Evolutionary conservation across 2,113 vertebrate genomes (phyloP).

Genomic region (Hippocampus guttulatus): DNA sequence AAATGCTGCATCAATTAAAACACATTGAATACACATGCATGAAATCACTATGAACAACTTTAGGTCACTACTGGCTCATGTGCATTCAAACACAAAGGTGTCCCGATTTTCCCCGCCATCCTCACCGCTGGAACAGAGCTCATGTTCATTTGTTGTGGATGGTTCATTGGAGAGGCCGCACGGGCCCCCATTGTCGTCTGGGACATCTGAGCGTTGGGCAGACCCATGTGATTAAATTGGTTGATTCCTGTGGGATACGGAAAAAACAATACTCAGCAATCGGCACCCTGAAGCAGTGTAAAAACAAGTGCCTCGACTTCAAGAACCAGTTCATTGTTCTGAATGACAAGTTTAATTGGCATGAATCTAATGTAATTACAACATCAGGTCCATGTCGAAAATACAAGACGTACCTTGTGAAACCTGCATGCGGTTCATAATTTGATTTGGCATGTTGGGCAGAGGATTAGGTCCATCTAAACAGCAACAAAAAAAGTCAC

Average conservation of each 20-base stretch:
- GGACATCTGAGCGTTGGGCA: constrained; percentile 89
- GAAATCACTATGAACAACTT: too few species aligned
- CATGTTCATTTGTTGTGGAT: constrained; percentile 91
- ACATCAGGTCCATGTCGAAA: background rate
- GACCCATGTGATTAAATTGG: constrained; percentile 89
- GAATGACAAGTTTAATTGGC: background rate
- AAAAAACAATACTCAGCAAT: constrained; percentile 5
- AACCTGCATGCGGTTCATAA: constrained; percentile 89
- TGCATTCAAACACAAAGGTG: too few species aligned
- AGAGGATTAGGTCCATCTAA: constrained; percentile 89
- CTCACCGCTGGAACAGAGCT: constrained; percentile 86
- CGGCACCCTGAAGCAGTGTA: constrained; percentile 2
- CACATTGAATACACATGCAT: too few species aligned
- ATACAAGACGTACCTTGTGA: constrained; percentile 79
- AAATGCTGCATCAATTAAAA: too few species aligned
- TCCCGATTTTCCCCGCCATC: background rate
- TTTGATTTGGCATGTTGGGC: constrained; percentile 84
- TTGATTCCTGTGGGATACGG: constrained; percentile 79
- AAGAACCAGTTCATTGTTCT: background rate
- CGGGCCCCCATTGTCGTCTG: constrained; percentile 85
- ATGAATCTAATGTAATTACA: background rate
- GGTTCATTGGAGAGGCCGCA: constrained; percentile 90
- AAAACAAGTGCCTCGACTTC: background rate
- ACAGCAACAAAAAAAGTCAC: constrained; percentile 9
- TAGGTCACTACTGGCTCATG: too few species aligned